Evolutionary conservation across 1,140 invertebrate genomes (phyloP).

Genomic region (Eciton burchellii): DNA sequence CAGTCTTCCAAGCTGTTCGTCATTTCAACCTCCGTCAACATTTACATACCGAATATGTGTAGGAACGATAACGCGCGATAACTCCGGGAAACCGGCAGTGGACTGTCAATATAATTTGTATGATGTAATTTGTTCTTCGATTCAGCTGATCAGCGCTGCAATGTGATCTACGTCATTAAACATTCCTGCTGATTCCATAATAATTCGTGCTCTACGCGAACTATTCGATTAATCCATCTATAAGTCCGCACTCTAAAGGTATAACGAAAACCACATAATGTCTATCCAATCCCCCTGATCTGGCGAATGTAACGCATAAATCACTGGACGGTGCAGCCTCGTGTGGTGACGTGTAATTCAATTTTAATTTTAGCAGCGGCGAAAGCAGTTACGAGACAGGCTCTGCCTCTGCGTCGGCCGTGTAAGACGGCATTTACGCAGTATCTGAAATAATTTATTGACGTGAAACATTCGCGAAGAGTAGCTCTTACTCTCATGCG

Average conservation of each 20-base stretch:
- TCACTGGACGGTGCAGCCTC: neutral
- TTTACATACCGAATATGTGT: slow-evolving; percentile 61
- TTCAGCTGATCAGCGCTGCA: neutral
- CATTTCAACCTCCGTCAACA: slow-evolving; percentile 60
- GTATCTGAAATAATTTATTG: slow-evolving; percentile 38
- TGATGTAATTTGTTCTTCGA: neutral
- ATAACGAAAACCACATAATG: neutral
- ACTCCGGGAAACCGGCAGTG: slow-evolving; percentile 22
- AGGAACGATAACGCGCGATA: slow-evolving; percentile 59
- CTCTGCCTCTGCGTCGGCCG: neutral
- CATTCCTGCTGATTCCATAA: neutral
- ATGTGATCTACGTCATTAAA: no score
- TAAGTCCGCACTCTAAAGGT: neutral
- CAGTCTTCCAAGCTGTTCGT: slow-evolving; percentile 66
- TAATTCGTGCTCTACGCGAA: neutral
- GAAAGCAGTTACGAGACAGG: neutral
- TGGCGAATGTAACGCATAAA: neutral
- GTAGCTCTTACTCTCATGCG: slow-evolving; percentile 11
- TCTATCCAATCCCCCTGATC: neutral
- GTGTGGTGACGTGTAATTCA: neutral
- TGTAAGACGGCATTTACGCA: slow-evolving; percentile 21
- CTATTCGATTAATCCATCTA: neutral
- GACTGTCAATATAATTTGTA: slow-evolving; percentile 13
- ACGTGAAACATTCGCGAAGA: neutral
- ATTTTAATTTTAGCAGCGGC: slow-evolving; percentile 10